Conservation (phyloP, 92 coral and sea anemone species). For the Porites lobata region DNA sequence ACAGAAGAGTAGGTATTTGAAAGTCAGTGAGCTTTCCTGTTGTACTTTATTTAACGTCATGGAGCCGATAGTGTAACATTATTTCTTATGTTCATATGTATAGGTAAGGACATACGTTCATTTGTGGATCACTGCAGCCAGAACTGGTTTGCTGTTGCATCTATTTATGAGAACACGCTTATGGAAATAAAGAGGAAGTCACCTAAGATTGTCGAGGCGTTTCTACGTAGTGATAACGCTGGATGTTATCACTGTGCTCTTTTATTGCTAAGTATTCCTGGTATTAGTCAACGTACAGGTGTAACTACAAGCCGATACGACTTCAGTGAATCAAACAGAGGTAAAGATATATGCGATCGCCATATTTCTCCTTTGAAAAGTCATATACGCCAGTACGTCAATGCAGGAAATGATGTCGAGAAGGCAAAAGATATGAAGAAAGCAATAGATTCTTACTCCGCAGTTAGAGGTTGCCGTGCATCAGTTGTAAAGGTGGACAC, state of each 20-base stretch:
- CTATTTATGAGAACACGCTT: too few relatives aligned
- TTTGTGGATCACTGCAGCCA: conserved; percentile 1
- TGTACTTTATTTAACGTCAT: too few relatives aligned
- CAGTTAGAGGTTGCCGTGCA: conserved; percentile 26
- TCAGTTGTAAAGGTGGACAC: conserved; percentile 20
- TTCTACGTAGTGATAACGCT: conserved; percentile 21
- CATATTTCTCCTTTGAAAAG: conserved; percentile 40
- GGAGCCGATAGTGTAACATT: background rate
- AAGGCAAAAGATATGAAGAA: conserved; percentile 31
- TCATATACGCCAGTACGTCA: conserved; percentile 35
- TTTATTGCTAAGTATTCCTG: conserved; percentile 26
- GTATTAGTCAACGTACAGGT: conserved; percentile 31
- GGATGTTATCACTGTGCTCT: conserved; percentile 48
- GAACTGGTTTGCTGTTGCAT: background rate
- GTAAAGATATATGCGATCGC: conserved; percentile 33
- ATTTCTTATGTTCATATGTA: too few relatives aligned
- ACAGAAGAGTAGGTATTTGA: too few relatives aligned
- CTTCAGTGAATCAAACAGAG: conserved; percentile 32
- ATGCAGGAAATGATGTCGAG: conserved; percentile 34
- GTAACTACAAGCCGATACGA: background rate
- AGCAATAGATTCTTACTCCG: conserved; percentile 15
- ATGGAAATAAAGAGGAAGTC: background rate
- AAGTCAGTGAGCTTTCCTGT: too few relatives aligned
- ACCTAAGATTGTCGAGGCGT: conserved; percentile 8
- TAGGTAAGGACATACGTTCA: conserved; percentile 41